Percentiles rank a stretch among this genome's conserved stretches.
phyloP scores from a whole-genome alignment of 2,797 vertebrate genomes.

The Bovichtus variegatus region DNA sequence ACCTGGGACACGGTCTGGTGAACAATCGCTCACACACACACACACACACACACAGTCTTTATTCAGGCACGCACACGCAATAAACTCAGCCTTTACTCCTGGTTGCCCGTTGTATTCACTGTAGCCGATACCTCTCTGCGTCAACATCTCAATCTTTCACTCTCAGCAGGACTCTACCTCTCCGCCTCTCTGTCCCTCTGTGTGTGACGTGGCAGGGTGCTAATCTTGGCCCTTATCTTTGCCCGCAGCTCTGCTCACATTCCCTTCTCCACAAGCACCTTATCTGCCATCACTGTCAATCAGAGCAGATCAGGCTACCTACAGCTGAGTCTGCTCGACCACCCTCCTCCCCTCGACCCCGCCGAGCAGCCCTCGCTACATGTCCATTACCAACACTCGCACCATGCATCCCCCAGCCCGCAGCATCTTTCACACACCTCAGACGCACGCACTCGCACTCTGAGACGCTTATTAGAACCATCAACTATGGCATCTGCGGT shows the following conservation, averaged over 20 bases:
- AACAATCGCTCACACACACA: constrained; percentile 45
- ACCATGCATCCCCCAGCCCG: background rate
- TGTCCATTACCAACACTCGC: constrained; percentile 49
- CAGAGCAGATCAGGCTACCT: constrained; percentile 81
- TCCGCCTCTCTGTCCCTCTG: constrained; percentile 34
- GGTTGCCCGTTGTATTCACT: constrained; percentile 66
- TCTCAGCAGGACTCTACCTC: constrained; percentile 57
- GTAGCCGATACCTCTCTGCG: constrained; percentile 66
- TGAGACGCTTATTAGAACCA: background rate
- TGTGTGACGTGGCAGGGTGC: constrained; percentile 75
- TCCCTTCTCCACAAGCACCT: constrained; percentile 75
- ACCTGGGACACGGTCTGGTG: constrained; percentile 71
- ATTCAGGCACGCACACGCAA: constrained; percentile 48
- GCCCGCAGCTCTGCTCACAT: constrained; percentile 81
- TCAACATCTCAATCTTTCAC: constrained; percentile 79
- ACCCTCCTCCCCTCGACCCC: constrained; percentile 33
- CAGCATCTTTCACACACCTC: constrained; percentile 9
- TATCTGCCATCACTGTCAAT: constrained; percentile 87
- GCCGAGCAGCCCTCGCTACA: constrained; percentile 29
- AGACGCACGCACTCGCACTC: background rate
- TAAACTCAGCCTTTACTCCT: constrained; percentile 60
- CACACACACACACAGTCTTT: background rate
- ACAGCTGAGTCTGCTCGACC: constrained; percentile 70
- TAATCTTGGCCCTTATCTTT: constrained; percentile 85
- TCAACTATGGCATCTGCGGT: background rate